Conservation (phyloP, 2,888 invertebrate genomes). For the Lasioglossum vierecki region DNA sequence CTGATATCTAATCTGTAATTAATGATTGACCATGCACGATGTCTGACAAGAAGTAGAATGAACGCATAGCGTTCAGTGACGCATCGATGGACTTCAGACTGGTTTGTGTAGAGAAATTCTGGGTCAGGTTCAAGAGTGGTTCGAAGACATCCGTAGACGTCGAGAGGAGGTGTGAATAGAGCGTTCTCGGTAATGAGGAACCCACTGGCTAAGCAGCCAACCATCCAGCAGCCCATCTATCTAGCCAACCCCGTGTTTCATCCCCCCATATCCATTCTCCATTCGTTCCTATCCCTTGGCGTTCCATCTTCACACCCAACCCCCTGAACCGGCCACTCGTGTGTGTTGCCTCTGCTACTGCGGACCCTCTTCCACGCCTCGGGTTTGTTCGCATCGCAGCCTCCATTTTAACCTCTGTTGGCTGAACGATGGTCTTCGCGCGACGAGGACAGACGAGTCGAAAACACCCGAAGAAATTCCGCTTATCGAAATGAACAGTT, state of each 20-base stretch:
- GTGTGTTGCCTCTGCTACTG: constrained; percentile 54
- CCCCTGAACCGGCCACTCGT: constrained; percentile 60
- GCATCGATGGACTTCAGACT: neutral
- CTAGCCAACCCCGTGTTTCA: constrained; percentile 72
- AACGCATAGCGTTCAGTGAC: neutral
- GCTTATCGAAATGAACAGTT: neutral
- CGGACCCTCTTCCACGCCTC: constrained; percentile 64
- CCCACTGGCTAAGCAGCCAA: constrained; percentile 75
- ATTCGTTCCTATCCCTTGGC: constrained; percentile 72
- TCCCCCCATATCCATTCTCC: constrained; percentile 70
- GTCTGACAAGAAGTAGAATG: neutral
- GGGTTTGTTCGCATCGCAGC: constrained; percentile 73
- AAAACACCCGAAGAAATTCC: constrained; percentile 7
- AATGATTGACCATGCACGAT: neutral
- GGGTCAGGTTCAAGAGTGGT: constrained; percentile 50
- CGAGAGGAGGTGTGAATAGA: constrained; percentile 77
- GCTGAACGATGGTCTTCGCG: constrained; percentile 51
- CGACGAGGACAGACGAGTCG: constrained; percentile 10
- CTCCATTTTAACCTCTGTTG: constrained; percentile 77
- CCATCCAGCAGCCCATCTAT: constrained; percentile 72
- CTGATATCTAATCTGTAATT: neutral
- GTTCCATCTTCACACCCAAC: constrained; percentile 68
- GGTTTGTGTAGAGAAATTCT: neutral
- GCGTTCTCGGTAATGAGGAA: constrained; percentile 78
- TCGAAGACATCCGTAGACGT: constrained; percentile 68